Conservation (phyloP, 2,888 invertebrate species). For the Leptopilina drosophilae region DNA sequence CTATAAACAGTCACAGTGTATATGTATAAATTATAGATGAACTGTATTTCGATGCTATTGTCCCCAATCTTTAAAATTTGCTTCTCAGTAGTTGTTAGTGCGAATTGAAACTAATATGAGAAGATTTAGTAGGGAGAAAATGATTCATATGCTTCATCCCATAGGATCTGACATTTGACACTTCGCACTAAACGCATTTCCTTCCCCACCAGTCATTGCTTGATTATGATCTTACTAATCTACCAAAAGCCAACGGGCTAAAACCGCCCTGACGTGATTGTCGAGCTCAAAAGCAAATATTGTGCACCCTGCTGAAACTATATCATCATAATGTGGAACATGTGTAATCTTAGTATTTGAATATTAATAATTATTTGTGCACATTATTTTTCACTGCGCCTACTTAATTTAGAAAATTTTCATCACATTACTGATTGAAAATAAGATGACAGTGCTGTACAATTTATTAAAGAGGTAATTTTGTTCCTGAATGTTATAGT, state of each 20-base stretch:
- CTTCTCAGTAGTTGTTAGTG: constrained; percentile 1
- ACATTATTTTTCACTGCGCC: too few species aligned
- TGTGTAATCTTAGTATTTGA: background rate
- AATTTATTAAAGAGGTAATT: background rate
- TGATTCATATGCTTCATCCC: constrained; percentile 50
- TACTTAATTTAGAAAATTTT: background rate
- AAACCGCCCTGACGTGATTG: constrained; percentile 71
- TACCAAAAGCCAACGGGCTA: constrained; percentile 52
- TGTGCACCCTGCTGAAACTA: constrained; percentile 25
- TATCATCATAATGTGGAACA: background rate
- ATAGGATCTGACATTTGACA: constrained; percentile 72
- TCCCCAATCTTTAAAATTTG: background rate
- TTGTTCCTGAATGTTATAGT: too few species aligned
- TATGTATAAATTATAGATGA: too few species aligned
- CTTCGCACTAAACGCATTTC: constrained; percentile 57
- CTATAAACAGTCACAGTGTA: too few species aligned
- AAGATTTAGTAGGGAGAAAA: constrained; percentile 22
- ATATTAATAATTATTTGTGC: background rate
- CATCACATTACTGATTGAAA: background rate
- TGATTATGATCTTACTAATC: constrained; percentile 76
- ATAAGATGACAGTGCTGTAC: background rate
- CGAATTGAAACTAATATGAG: constrained; percentile 21
- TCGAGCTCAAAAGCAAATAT: constrained; percentile 71
- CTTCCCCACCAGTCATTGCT: constrained; percentile 67
- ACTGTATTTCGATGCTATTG: too few species aligned